phyloP scores from a whole-genome alignment of 2,113 vertebrate species.

The Poecilia latipinna region DNA sequence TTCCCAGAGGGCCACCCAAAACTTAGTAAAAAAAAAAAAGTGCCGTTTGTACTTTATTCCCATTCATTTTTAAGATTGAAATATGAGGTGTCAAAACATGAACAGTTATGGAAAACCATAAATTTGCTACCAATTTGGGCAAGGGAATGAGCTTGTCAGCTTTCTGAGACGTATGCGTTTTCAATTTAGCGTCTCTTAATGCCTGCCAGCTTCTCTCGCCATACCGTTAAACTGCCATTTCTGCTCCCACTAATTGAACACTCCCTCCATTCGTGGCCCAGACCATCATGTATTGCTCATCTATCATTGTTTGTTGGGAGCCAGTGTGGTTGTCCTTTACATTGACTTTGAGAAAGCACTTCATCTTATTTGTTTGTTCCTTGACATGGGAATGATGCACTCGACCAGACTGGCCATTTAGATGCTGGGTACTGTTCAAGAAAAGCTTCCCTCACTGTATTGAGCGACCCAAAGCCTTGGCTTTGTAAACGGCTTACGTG shows the following conservation, averaged over 20 bases:
- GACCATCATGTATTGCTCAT: constrained; percentile 72
- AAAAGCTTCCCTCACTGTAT: constrained; percentile 64
- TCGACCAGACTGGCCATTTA: constrained; percentile 72
- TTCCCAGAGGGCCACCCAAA: constrained; percentile 22
- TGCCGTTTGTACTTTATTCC: constrained; percentile 32
- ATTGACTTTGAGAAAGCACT: constrained; percentile 82
- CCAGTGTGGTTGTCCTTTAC: constrained; percentile 71
- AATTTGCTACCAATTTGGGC: constrained; percentile 74
- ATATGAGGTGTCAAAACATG: constrained; percentile 74
- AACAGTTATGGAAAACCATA: constrained; percentile 78
- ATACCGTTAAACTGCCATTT: constrained; percentile 74
- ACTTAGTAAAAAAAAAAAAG: constrained; percentile 20
- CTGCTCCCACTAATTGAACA: constrained; percentile 78
- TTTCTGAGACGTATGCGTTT: constrained; percentile 73
- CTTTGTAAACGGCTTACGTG: constrained; percentile 38
- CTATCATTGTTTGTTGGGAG: constrained; percentile 77
- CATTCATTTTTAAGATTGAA: constrained; percentile 65
- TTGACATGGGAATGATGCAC: constrained; percentile 76
- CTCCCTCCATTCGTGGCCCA: constrained; percentile 51
- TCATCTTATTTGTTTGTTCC: constrained; percentile 82
- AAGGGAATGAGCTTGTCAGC: constrained; percentile 73
- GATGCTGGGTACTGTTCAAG: constrained; percentile 68
- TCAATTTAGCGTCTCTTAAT: constrained; percentile 72
- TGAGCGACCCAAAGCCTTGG: constrained; percentile 39
- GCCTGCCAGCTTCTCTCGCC: constrained; percentile 61